Base-by-base conservation (phyloP, 2,113 vertebrate genomes). In the Danionella cerebrum region DNA sequence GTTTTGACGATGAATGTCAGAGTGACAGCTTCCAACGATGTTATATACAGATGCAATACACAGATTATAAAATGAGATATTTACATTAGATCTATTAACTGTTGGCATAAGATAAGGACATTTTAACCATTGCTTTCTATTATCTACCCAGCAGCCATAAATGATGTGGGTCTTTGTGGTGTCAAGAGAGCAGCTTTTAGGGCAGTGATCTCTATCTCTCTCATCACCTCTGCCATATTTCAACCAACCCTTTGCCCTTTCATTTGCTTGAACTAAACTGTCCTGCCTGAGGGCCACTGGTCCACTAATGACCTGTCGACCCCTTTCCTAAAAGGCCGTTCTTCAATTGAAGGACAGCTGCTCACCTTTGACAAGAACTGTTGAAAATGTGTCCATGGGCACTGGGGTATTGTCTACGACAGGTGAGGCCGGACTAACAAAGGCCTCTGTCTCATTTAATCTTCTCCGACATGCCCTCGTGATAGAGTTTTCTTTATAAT, bases 181-280 rank as follows among this genome's bases (percentile, higher is more conserved):
- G 68, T 83, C 80, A 70, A n/a, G 48, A 77, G 74, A 41, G 52
- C 53, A 67, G 58, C 67, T 66, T 70, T 69, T 54, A 58, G 6
- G 59, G 21, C 24, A 63, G 70, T 79, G 60, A 82, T 78, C 73
- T 45, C 58, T 72, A 71, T 67, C 21, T 39, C 54, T 39, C 35
- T 58, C 35, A 41, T 58, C 54, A 24, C 13, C 35, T 41, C 38
- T 19, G 36, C 48, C 68, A 57, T 64, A 68, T 70, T 76, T 70
- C 76, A 74, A 67, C 70, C 69, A 64, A 67, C 58, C 80, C 75
- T 73, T 71, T 53, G 64, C 72, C 22, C 62, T 58, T 70, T 78
- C 72, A 83, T 83, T 78, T 79, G 74, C 68, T 69, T 77, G 74
- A 80, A 78, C 77, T 79, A 79, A 84, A 77, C 67, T 65, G 58